phyloP scores from a whole-genome alignment of 2,797 vertebrate species.

The Tympanoctomys barrerae region DNA sequence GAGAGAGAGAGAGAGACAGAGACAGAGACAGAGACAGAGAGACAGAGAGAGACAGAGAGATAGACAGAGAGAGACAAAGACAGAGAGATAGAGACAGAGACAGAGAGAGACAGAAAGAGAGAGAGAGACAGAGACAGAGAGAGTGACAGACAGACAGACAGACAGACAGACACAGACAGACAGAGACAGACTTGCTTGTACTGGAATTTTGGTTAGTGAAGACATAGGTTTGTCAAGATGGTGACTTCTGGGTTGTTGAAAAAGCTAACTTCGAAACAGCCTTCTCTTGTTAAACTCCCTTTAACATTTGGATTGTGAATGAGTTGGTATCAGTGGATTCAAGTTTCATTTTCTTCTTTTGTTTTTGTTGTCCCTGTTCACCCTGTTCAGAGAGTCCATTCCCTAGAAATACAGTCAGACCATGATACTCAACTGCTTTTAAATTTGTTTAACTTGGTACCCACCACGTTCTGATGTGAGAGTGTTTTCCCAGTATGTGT shows the following conservation, averaged over 20 bases:
- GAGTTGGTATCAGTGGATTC: constrained; percentile 4
- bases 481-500: not conserved
- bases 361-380: not conserved
- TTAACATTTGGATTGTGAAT: not conserved
- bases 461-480: not conserved
- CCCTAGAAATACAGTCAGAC: not conserved
- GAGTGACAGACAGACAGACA: not conserved
- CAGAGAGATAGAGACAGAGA: not conserved
- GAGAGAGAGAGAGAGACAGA: not conserved
- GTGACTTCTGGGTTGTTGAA: constrained; percentile 51
- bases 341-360: constrained; percentile 38
- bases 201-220: constrained; percentile 57
- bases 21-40: not conserved
- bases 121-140: not conserved
- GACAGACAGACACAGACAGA: not conserved
- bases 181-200: not conserved
- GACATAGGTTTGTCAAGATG: constrained; percentile 5
- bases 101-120: no score
- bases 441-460: not conserved
- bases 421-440: not conserved
- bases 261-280: constrained; percentile 43
- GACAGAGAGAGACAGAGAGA: not conserved
- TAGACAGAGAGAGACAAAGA: not conserved
- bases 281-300: constrained; percentile 22
- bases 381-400: not conserved